These are phyloP conservation scores for Hyles vespertilio DNA, from an alignment of 1,140 invertebrate species.

Conservation along the genomic window DNA sequence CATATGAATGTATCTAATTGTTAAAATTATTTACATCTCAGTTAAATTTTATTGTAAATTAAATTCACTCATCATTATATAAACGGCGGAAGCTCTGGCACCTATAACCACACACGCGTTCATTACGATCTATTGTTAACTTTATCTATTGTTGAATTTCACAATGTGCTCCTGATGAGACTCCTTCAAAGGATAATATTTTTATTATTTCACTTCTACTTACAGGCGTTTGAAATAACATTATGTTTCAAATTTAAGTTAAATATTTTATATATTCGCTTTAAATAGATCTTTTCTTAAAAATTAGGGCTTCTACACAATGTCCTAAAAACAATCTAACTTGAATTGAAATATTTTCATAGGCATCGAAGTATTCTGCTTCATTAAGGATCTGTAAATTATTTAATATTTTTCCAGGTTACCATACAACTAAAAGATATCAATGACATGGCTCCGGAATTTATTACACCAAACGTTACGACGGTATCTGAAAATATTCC, in stretches of 20 bases:
- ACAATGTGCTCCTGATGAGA: slow-evolving; percentile 31
- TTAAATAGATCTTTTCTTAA: too few relatives aligned
- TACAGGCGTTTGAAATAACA: slow-evolving; percentile 7
- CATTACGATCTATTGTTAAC: slow-evolving; percentile 32
- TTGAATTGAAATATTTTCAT: too few relatives aligned
- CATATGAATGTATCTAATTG: too few relatives aligned
- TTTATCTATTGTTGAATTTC: slow-evolving; percentile 21
- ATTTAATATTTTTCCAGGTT: slow-evolving; percentile 78
- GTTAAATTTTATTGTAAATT: not conserved
- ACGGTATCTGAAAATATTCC: slow-evolving; percentile 90
- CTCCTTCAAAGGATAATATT: slow-evolving; percentile 6
- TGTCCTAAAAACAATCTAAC: too few relatives aligned
- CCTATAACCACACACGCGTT: slow-evolving; percentile 13
- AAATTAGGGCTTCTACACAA: too few relatives aligned
- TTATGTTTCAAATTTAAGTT: too few relatives aligned
- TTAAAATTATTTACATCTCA: too few relatives aligned
- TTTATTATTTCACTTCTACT: not conserved
- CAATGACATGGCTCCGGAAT: slow-evolving; percentile 95
- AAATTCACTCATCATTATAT: not conserved
- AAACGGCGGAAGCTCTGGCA: slow-evolving; percentile 10
- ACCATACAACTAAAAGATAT: slow-evolving; percentile 92
- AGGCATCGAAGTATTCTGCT: too few relatives aligned
- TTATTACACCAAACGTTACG: slow-evolving; percentile 88
- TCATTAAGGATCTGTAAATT: too few relatives aligned
- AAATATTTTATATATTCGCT: too few relatives aligned